Conservation (phyloP, 2,888 invertebrate genomes). For the Kryphioiulus occultus region DNA sequence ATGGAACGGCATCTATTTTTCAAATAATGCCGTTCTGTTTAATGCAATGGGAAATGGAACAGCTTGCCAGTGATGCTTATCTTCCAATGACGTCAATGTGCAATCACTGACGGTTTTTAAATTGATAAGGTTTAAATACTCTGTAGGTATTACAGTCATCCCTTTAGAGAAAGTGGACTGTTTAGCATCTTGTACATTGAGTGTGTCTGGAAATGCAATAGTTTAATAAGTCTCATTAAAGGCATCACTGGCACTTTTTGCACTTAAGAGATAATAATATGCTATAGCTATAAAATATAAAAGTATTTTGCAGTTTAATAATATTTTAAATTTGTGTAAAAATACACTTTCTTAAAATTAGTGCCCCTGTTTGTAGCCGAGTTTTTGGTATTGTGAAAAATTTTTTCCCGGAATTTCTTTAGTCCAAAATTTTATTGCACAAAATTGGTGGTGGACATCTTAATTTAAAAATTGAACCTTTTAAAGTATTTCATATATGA, state of each 20-base stretch:
- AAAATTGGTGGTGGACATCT: too few species aligned
- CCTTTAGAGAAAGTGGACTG: not conserved
- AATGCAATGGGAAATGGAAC: not conserved
- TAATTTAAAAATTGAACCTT: not conserved
- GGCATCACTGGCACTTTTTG: not conserved
- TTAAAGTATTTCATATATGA: not conserved
- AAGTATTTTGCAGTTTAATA: not conserved
- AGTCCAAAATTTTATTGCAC: too few species aligned
- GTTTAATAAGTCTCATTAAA: not conserved
- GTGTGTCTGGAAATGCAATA: not conserved
- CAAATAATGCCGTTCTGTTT: not conserved
- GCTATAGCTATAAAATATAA: not conserved
- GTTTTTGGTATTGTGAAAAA: too few species aligned
- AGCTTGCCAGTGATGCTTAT: not conserved
- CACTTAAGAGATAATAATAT: not conserved
- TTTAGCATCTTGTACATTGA: not conserved
- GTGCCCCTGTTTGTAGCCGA: too few species aligned
- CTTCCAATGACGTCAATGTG: not conserved
- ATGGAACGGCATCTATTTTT: not conserved
- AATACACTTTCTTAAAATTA: not conserved
- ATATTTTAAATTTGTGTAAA: not conserved
- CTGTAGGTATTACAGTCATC: not conserved
- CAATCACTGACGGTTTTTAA: not conserved
- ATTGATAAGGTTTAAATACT: not conserved
- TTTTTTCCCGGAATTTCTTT: too few species aligned